Percentiles rank a stretch among this genome's conserved stretches.
Conservation (phyloP, 2,888 invertebrate genomes). For the Chromoteleia sp. region DNA sequence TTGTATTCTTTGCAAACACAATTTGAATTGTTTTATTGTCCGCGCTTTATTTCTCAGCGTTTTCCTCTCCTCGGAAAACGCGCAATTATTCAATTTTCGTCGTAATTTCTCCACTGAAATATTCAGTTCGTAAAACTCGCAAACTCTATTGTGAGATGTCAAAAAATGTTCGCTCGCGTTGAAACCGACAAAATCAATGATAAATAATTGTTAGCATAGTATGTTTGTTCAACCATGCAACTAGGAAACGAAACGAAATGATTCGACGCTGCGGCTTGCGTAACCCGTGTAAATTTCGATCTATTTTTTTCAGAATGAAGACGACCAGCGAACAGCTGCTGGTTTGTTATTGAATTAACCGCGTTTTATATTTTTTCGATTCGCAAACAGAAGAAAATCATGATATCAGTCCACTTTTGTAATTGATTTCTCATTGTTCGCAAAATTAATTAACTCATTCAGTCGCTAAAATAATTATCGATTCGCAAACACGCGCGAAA, state of each 20-base stretch:
- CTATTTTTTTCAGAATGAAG: not conserved
- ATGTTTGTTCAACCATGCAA: not conserved
- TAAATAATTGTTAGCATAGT: not conserved
- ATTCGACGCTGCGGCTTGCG: not conserved
- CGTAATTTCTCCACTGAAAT: not conserved
- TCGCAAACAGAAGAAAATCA: not conserved
- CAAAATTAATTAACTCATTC: conserved; percentile 33
- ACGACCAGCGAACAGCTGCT: not conserved
- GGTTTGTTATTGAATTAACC: conserved; percentile 1
- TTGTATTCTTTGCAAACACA: not conserved
- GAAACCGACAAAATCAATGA: not conserved
- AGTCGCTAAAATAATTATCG: conserved; percentile 16
- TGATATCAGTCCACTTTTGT: not conserved
- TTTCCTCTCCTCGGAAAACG: not conserved
- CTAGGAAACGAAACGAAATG: no score
- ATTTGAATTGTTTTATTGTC: not conserved
- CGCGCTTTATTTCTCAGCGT: not conserved
- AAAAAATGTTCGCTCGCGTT: not conserved
- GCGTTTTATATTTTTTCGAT: not conserved
- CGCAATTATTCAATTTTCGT: conserved; percentile 3
- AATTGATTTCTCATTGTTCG: conserved; percentile 1
- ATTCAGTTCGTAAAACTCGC: not conserved
- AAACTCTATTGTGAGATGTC: not conserved
- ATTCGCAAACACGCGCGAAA: not conserved
- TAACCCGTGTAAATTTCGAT: not conserved